Conservation (phyloP, 2,113 vertebrate species). For the Gopherus evgoodei region DNA sequence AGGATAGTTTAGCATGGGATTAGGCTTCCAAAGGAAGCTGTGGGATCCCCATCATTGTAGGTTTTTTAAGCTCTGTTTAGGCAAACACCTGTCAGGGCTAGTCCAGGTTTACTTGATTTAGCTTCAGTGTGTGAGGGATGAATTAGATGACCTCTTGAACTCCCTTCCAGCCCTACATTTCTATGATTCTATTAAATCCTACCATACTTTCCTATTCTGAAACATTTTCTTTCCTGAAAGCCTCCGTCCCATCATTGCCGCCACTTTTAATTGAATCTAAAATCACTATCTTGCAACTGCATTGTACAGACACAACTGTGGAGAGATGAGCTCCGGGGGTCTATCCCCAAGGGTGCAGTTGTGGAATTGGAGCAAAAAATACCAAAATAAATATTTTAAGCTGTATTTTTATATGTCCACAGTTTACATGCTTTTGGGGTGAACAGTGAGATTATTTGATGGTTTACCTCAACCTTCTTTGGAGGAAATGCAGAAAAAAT, state of each 20-base stretch:
- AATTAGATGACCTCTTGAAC: not conserved
- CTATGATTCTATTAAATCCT: not conserved
- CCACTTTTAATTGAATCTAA: not conserved
- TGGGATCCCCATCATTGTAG: not conserved
- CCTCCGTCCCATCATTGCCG: not conserved
- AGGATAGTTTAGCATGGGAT: not conserved
- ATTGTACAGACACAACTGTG: not conserved
- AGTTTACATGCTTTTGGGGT: not conserved
- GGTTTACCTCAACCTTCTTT: not conserved
- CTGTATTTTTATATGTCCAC: not conserved
- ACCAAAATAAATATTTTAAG: not conserved
- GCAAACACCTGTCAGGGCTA: not conserved
- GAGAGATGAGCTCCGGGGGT: not conserved
- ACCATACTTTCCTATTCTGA: not conserved
- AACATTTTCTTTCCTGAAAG: constrained; percentile 5
- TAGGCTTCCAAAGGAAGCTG: not conserved
- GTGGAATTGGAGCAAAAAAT: not conserved
- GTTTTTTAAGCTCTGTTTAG: not conserved
- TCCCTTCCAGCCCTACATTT: not conserved
- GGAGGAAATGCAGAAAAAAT: not conserved
- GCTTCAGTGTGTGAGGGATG: not conserved
- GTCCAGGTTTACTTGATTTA: not conserved
- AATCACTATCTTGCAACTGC: not conserved
- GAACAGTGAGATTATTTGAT: not conserved
- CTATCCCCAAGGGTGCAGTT: not conserved